These are phyloP conservation scores for Clarias platycephalus DNA, from an alignment of 2,797 vertebrate genomes.

Conservation along the genomic window DNA sequence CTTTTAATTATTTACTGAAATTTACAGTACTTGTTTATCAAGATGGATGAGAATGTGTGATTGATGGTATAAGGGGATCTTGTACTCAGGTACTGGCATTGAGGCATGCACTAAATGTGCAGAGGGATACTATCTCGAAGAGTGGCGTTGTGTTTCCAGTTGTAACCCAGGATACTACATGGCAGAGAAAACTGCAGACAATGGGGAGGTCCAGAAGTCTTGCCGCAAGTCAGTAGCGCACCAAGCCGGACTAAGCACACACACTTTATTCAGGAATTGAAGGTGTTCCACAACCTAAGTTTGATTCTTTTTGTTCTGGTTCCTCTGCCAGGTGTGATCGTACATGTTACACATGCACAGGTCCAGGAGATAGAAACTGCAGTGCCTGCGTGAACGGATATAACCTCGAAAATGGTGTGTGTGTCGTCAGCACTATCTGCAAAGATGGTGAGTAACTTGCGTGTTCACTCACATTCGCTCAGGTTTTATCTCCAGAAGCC, in stretches of 20 bases:
- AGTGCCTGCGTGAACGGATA: slow-evolving; percentile 90
- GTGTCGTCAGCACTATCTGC: slow-evolving; percentile 93
- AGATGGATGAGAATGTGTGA: neutral
- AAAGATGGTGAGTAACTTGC: slow-evolving; percentile 91
- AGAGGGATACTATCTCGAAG: slow-evolving; percentile 86
- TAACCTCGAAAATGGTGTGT: slow-evolving; percentile 88
- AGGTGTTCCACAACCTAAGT: neutral
- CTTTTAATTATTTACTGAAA: neutral
- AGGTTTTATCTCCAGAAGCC: neutral
- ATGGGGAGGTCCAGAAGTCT: slow-evolving; percentile 77
- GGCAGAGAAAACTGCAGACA: slow-evolving; percentile 80
- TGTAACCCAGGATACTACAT: slow-evolving; percentile 87
- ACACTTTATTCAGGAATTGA: neutral
- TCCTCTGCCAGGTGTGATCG: slow-evolving; percentile 81
- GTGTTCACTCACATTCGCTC: neutral
- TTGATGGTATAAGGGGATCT: neutral
- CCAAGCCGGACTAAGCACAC: neutral
- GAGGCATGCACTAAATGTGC: slow-evolving; percentile 91
- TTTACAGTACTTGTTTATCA: neutral
- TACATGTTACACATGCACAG: slow-evolving; percentile 89
- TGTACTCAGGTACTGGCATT: slow-evolving; percentile 81
- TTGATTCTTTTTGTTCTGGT: slow-evolving; percentile 44
- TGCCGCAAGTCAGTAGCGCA: slow-evolving; percentile 86
- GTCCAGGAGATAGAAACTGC: slow-evolving; percentile 93
- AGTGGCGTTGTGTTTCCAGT: slow-evolving; percentile 86